Conservation (phyloP, 2,113 vertebrate species). For the Pterocles burchelli region DNA sequence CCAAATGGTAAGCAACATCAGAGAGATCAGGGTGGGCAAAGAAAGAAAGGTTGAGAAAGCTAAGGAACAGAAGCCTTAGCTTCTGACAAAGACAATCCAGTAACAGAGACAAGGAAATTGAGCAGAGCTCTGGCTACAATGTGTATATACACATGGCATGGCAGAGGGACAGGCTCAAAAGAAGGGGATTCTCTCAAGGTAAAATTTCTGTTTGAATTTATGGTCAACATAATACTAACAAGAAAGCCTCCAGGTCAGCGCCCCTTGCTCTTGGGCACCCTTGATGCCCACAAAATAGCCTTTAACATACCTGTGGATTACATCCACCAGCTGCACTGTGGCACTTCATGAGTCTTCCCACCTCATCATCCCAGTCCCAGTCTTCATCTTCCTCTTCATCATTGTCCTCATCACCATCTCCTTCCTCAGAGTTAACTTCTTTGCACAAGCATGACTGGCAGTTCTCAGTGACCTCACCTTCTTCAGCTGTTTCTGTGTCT, state of each 20-base stretch:
- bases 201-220: background rate
- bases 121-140: background rate
- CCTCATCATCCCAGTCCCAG: conserved; percentile 83
- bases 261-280: background rate
- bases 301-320: conserved; percentile 78
- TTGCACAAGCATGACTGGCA: background rate
- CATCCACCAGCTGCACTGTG: conserved; percentile 64
- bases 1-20: background rate
- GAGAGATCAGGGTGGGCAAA: background rate
- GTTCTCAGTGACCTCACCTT: background rate
- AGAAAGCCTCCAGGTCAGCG: background rate
- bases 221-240: background rate
- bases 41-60: background rate
- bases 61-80: background rate
- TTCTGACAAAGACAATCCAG: background rate
- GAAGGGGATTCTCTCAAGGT: background rate
- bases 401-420: conserved; percentile 42
- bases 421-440: background rate
- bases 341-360: conserved; percentile 72
- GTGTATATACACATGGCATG: fast-evolving
- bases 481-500: background rate
- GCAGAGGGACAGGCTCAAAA: background rate
- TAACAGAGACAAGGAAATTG: background rate
- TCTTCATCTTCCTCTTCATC: conserved; percentile 74
- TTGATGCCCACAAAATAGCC: background rate